Base-by-base conservation (phyloP, 2,797 vertebrate genomes). In the Macropus fuliginosus region DNA sequence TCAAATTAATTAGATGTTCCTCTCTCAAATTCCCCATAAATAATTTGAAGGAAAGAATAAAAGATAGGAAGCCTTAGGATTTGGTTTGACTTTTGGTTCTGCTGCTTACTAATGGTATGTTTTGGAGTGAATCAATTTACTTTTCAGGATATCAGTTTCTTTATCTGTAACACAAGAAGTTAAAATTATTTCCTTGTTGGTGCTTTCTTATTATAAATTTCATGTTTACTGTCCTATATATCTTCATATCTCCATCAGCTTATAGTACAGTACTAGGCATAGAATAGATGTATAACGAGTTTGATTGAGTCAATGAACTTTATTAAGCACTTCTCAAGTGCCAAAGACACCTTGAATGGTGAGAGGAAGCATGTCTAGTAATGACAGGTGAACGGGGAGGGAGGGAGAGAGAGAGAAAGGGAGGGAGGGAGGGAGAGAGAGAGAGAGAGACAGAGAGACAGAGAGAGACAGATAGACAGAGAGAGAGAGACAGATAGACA, bases 321-420 rank as follows among this genome's bases (percentile, higher is more conserved):
- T 74, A 74, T 74, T 40, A n/a, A 74, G 14, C 34, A 74, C 31
- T 74, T 74, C 62, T 5, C n/a, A 40, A 74, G 62, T 74, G 4
- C 62, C 16, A 74, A n/a, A 34, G 34, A 74, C 13, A 8, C 62
- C 3, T 74, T n/a, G 5, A 74, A 74, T n/a, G 14, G 4, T 74
- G 62, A 74, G 62, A 74, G 27, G 14, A 74, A 16, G 5, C 5
- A 34, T 74, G 27, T 16, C 34, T 40, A 74, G 14, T n/a, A n/a
- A 74, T 40, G 62, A 1, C 14, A 66, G 59, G 4, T 34, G 59
- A n/a, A 66, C 5, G 5, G 14, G 28, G 57, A 59, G 12, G 34
- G 10, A 9, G 28, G 9, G 5, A 11, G 9, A 1, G 59, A 34
- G 1, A 16, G 13, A 34, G 31, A 1, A 3, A 66, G 2, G 0